These are phyloP conservation scores for Tupaia chinensis DNA, from an alignment of 2,113 vertebrate species.

Conservation along the genomic window DNA sequence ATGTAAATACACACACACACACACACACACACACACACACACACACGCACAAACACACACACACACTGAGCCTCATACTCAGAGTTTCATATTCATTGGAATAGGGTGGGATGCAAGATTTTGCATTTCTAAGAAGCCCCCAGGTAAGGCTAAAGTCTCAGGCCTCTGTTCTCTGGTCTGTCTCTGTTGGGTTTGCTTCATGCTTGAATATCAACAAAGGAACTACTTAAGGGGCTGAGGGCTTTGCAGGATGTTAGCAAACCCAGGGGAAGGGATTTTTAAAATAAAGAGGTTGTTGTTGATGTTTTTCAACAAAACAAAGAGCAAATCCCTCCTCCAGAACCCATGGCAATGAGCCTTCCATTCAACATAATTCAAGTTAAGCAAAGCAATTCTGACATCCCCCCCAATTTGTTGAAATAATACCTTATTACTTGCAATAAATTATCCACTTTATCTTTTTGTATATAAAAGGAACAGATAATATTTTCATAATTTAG, in stretches of 20 bases:
- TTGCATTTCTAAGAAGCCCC: neutral
- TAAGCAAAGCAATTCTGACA: slow-evolving; percentile 2
- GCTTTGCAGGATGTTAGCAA: neutral
- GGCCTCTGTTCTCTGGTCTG: neutral
- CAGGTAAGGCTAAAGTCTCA: neutral
- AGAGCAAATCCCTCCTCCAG: slow-evolving; percentile 36
- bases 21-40: no score
- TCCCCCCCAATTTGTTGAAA: slow-evolving; percentile 20
- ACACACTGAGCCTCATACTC: neutral
- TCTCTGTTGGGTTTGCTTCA: neutral
- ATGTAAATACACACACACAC: no score
- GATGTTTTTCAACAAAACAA: neutral
- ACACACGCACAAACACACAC: no score
- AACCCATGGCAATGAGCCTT: neutral
- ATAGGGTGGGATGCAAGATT: rapidly evolving
- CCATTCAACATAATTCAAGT: slow-evolving; percentile 8
- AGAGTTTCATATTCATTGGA: neutral
- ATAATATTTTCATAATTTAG: slow-evolving; percentile 48
- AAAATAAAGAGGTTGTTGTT: neutral
- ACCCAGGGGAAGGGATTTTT: neutral
- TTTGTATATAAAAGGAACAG: neutral
- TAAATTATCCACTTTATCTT: slow-evolving; percentile 29
- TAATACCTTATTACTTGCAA: slow-evolving; percentile 33
- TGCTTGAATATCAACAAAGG: neutral
- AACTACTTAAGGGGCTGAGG: neutral